Conservation (phyloP, 2,113 vertebrate species). For the Spheniscus mendiculus region DNA sequence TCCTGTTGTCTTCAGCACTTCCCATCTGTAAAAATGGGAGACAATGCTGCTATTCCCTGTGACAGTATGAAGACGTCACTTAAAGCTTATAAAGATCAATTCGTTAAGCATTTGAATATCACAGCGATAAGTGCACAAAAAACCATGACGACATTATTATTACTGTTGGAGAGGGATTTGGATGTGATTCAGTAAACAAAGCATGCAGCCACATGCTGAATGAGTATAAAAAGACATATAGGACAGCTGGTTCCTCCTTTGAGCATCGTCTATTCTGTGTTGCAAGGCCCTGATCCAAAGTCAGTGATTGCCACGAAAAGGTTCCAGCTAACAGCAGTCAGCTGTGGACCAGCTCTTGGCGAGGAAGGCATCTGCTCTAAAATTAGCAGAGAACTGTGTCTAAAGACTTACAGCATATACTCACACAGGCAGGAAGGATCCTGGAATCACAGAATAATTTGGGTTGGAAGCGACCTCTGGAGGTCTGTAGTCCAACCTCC, state of each 20-base stretch:
- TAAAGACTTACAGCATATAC: neutral
- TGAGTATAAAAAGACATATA: neutral
- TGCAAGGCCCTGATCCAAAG: neutral
- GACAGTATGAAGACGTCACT: neutral
- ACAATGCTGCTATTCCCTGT: neutral
- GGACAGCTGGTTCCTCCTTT: constrained; percentile 11
- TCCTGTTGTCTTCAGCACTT: neutral
- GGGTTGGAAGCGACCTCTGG: neutral
- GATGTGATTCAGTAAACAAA: constrained; percentile 1
- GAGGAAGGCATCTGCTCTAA: neutral
- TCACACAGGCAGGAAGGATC: neutral
- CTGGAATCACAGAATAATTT: neutral
- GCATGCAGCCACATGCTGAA: neutral
- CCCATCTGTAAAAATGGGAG: neutral
- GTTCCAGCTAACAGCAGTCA: neutral
- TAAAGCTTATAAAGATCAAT: neutral
- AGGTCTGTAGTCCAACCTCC: neutral
- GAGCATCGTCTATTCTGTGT: neutral
- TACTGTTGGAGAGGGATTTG: neutral
- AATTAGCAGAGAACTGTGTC: neutral
- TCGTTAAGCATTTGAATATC: neutral
- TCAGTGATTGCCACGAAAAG: neutral
- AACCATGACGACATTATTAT: neutral
- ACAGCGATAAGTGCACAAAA: neutral
- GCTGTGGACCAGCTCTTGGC: neutral